A percentile compares a stretch with the other conserved stretches of the same genome.
phyloP scores from a whole-genome alignment of 2,888 invertebrate genomes.

The Hyalella azteca region DNA sequence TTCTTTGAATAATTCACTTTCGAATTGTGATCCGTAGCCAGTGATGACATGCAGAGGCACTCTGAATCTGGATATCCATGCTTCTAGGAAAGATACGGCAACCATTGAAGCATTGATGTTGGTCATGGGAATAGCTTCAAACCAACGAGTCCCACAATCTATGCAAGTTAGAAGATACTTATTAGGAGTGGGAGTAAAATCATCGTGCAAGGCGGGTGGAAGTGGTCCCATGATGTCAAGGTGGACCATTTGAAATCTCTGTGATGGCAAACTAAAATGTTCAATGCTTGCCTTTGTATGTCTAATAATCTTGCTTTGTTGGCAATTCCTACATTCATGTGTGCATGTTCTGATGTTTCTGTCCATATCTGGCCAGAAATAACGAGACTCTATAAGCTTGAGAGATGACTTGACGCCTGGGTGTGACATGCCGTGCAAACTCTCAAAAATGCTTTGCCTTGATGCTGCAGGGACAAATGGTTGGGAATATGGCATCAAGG shows the following conservation, averaged over 20 bases:
- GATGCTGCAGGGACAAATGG: too few species aligned
- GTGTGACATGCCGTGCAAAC: too few species aligned
- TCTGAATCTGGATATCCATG: conserved; percentile 63
- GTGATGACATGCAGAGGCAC: conserved; percentile 61
- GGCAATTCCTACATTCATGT: neutral
- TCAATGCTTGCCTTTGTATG: neutral
- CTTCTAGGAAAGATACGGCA: conserved; percentile 61
- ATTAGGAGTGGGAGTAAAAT: neutral
- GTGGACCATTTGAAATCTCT: conserved; percentile 17
- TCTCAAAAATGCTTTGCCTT: too few species aligned
- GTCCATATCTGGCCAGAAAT: neutral
- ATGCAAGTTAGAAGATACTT: neutral
- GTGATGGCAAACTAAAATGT: neutral
- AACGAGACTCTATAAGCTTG: too few species aligned
- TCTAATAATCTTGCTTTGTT: neutral
- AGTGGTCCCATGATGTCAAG: conserved; percentile 33
- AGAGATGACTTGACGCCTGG: too few species aligned
- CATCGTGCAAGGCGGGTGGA: neutral
- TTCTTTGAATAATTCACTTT: conserved; percentile 59
- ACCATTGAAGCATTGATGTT: conserved; percentile 63
- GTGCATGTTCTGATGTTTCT: neutral
- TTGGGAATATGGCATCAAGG: too few species aligned
- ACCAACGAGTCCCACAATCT: conserved; percentile 61
- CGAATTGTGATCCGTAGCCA: conserved; percentile 60
- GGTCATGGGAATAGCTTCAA: conserved; percentile 62